These are phyloP conservation scores for Nylanderia fulva DNA, from an alignment of 1,140 invertebrate genomes.

Conservation along the genomic window DNA sequence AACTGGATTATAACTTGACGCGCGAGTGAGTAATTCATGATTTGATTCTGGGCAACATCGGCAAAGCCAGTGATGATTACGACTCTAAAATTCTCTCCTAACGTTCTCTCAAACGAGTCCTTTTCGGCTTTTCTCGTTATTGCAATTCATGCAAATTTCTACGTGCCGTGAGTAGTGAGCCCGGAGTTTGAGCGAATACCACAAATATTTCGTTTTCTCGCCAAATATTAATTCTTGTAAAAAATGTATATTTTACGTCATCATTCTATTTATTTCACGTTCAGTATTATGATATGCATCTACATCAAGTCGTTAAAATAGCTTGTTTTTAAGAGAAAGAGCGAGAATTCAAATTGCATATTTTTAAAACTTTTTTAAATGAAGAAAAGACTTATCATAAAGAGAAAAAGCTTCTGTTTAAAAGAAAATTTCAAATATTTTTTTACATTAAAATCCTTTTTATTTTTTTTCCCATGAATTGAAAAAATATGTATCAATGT, in stretches of 20 bases:
- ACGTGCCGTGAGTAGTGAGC: slow-evolving; percentile 24
- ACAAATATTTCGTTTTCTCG: slow-evolving; percentile 1
- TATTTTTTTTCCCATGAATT: too few relatives aligned
- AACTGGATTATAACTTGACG: slow-evolving; percentile 50
- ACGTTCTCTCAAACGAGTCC: slow-evolving; percentile 49
- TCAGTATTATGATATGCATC: not conserved
- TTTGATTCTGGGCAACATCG: slow-evolving; percentile 30
- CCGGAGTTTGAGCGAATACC: not conserved
- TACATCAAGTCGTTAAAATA: not conserved
- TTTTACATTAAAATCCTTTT: not conserved
- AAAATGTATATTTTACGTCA: not conserved
- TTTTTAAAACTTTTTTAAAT: not conserved
- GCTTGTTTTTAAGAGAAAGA: too few relatives aligned
- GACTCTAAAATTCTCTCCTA: slow-evolving; percentile 30
- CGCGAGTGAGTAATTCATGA: slow-evolving; percentile 33
- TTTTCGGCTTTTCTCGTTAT: slow-evolving; percentile 60
- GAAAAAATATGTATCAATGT: not conserved
- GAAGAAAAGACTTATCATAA: not conserved
- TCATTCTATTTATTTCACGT: not conserved
- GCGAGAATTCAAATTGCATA: not conserved
- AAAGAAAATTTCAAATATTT: not conserved
- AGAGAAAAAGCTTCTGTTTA: not conserved
- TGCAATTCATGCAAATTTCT: slow-evolving; percentile 69
- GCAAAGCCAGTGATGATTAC: slow-evolving; percentile 56
- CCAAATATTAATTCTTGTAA: not conserved